Percentiles rank a stretch among this genome's conserved stretches.
These are phyloP conservation scores for Girardinichthys multiradiatus DNA, from an alignment of 2,113 vertebrate genomes.

Conservation along the genomic window DNA sequence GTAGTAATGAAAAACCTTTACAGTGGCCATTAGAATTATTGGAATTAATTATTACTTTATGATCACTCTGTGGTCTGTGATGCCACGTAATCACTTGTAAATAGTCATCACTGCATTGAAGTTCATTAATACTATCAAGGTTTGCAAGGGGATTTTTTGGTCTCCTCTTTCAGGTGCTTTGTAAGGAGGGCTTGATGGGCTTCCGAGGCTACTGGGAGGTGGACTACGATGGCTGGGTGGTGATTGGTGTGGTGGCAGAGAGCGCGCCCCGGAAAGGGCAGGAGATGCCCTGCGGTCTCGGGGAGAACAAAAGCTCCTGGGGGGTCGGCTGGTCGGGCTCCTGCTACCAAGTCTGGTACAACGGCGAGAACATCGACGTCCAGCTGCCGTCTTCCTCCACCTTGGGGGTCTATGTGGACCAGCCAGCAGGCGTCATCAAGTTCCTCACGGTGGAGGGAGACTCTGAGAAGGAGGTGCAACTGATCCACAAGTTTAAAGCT, in stretches of 20 bases:
- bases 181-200: conserved; percentile 75
- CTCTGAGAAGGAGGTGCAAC: conserved; percentile 65
- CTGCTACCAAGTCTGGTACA: conserved; percentile 81
- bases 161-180: conserved; percentile 70
- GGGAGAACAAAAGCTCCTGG: conserved; percentile 80
- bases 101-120: too few relatives aligned
- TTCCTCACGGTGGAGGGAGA: conserved; percentile 72
- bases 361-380: conserved; percentile 69
- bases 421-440: conserved; percentile 79
- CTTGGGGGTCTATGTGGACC: conserved; percentile 78
- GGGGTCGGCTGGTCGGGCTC: conserved; percentile 78
- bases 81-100: too few relatives aligned
- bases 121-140: too few relatives aligned
- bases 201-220: conserved; percentile 81
- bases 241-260: conserved; percentile 70
- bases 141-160: too few relatives aligned
- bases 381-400: conserved; percentile 25
- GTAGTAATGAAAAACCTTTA: too few relatives aligned
- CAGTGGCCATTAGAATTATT: too few relatives aligned
- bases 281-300: conserved; percentile 74
- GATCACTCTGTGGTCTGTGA: too few relatives aligned
- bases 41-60: too few relatives aligned
- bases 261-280: conserved; percentile 62
- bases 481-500: conserved; percentile 72
- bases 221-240: conserved; percentile 80